Evolutionary conservation across 2,113 vertebrate species (phyloP), one percentile per base, ranked within the genome.

Genomic region (Pteruthius melanotis): DNA sequence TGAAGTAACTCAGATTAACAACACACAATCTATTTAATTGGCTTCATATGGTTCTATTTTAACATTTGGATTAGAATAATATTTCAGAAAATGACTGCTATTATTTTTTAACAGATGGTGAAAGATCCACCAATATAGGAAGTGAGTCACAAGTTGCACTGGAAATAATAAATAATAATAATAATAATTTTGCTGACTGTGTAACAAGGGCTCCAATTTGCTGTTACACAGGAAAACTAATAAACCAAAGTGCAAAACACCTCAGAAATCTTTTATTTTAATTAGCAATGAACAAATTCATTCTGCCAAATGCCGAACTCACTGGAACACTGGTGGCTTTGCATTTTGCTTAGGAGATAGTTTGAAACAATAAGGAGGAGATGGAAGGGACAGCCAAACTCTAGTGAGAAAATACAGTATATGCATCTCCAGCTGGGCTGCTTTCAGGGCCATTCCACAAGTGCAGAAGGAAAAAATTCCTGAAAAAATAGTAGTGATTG

Each of bases 181-280:
- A 93, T 94, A 96, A 97, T 95, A 95, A 72, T 93, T 93, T 90
- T 94, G 88, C 93, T 97, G 94, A 96, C 96, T 95, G 86, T 33
- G 92, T 97, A 95, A 96, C 94, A 97, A 96, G 96, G 94, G 93
- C 93, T 96, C 80, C 4, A 33, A 92, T 96, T 97, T 96, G 92
- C 93, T 95, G 42, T 77, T 71, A 61, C 83, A 64, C 61, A 69
- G 93, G 80, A 87, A 94, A 96, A 76, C 90, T 96, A 96, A 97
- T 97, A 96, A 96, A 95, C 85, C 76, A 94, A 96, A 96, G 94
- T 93, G 95, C 92, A 94, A 94, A 96, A 72, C 2, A 71, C 80
- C 92, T 91, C 91, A 71, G 92, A 96, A 96, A 95, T 96, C 93
- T 96, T 97, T 94, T 97, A 87, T 96, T 97, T 97, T 97, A 97